phyloP scores from a whole-genome alignment of 2,113 vertebrate species.

The Parus major region DNA sequence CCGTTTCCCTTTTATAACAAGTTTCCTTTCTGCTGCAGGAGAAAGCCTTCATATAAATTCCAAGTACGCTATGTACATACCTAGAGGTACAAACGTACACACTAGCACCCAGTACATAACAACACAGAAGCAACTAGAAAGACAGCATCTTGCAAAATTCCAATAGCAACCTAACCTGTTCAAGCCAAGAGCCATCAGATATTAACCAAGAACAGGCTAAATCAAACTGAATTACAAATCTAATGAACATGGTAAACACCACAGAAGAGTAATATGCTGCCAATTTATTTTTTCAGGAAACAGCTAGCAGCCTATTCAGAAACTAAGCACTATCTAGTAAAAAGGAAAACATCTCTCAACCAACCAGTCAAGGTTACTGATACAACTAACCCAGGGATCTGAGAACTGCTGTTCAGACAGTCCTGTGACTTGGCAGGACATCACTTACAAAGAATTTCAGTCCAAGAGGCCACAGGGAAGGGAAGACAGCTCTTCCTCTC shows the following conservation, averaged over 20 bases:
- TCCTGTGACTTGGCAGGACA: conserved; percentile 58
- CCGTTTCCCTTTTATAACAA: neutral
- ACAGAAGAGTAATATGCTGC: neutral
- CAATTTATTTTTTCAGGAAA: neutral
- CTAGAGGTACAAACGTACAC: neutral
- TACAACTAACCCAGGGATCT: neutral
- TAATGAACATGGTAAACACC: neutral
- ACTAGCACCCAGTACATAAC: neutral
- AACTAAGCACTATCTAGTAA: neutral
- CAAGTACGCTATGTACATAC: neutral
- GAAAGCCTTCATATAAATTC: neutral
- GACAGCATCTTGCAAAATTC: neutral
- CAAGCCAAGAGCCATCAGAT: neutral
- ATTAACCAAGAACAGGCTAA: neutral
- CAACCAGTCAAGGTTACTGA: neutral
- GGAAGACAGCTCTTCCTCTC: conserved; percentile 6
- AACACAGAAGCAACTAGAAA: neutral
- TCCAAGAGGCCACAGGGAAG: conserved; percentile 21
- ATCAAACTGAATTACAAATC: neutral
- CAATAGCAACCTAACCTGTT: neutral
- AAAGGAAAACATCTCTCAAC: conserved; percentile 7
- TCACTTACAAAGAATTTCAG: conserved; percentile 26
- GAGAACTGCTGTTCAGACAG: conserved; percentile 10
- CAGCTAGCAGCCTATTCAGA: neutral
- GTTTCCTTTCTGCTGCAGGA: neutral